Evolutionary conservation across 1,140 invertebrate species (phyloP).

Genomic region (Brachionus rotundiformis): DNA sequence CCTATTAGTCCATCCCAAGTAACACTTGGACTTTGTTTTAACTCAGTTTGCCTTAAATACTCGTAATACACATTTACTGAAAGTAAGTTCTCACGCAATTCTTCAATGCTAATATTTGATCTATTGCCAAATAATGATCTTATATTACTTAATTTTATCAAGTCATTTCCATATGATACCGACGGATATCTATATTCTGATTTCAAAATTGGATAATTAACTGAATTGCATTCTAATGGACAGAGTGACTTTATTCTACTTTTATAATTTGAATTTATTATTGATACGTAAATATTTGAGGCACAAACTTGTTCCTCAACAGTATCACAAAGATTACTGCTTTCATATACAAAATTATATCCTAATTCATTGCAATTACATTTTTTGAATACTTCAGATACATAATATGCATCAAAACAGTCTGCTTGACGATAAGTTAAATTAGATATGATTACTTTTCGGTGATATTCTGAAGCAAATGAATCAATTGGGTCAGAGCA

Average conservation of each 20-base stretch:
- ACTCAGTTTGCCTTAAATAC: not conserved
- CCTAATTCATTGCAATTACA: not conserved
- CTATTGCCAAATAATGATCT: not conserved
- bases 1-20: not conserved
- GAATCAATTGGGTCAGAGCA: conserved; percentile 3
- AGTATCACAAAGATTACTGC: not conserved
- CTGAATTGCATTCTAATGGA: conserved; percentile 22
- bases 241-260: not conserved
- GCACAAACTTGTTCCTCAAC: not conserved
- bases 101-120: not conserved
- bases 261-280: not conserved
- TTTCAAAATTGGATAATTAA: not conserved
- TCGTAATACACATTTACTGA: conserved; percentile 32
- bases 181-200: conserved; percentile 12
- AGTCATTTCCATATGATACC: not conserved
- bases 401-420: not conserved
- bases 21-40: not conserved
- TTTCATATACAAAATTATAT: not conserved
- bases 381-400: not conserved
- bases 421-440: not conserved
- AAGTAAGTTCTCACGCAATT: not conserved
- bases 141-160: not conserved
- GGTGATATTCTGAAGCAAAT: not conserved
- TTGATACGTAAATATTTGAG: not conserved
- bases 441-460: not conserved